These are phyloP conservation scores for Zosterops borbonicus DNA, from an alignment of 2,113 vertebrate species.

Conservation along the genomic window DNA sequence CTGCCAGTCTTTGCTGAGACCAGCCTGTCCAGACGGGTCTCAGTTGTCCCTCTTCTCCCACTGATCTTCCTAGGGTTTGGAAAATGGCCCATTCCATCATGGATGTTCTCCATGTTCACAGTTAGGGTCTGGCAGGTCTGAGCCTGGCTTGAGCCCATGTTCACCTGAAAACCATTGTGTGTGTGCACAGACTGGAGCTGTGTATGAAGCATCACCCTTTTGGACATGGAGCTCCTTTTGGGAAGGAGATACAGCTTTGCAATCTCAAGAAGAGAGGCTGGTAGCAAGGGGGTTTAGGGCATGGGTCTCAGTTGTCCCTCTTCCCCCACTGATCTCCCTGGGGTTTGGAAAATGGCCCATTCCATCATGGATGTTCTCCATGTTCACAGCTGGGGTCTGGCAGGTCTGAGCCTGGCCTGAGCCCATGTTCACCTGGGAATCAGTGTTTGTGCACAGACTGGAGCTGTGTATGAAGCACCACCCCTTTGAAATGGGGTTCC, in stretches of 20 bases:
- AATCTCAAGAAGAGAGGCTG: too few relatives aligned
- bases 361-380: not conserved
- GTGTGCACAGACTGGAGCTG: fast-evolving
- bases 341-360: not conserved
- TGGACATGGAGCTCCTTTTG: not conserved
- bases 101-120: not conserved
- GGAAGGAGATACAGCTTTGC: too few relatives aligned
- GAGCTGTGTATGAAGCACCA: too few relatives aligned
- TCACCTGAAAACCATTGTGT: fast-evolving
- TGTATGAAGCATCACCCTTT: not conserved
- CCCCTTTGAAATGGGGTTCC: too few relatives aligned
- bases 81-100: not conserved
- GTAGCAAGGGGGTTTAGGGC: too few relatives aligned
- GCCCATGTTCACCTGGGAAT: not conserved
- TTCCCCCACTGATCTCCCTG: not conserved
- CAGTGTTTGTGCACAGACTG: fast-evolving
- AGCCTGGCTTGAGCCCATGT: too few relatives aligned
- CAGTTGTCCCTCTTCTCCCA: not conserved
- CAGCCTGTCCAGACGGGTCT: not conserved
- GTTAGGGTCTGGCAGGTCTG: not conserved
- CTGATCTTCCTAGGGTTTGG: not conserved
- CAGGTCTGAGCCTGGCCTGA: not conserved
- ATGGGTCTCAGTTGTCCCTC: not conserved
- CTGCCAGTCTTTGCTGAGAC: not conserved
- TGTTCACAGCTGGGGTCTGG: not conserved